Base-by-base conservation (phyloP, 2,888 invertebrate species). In the Phyllotreta striolata region DNA sequence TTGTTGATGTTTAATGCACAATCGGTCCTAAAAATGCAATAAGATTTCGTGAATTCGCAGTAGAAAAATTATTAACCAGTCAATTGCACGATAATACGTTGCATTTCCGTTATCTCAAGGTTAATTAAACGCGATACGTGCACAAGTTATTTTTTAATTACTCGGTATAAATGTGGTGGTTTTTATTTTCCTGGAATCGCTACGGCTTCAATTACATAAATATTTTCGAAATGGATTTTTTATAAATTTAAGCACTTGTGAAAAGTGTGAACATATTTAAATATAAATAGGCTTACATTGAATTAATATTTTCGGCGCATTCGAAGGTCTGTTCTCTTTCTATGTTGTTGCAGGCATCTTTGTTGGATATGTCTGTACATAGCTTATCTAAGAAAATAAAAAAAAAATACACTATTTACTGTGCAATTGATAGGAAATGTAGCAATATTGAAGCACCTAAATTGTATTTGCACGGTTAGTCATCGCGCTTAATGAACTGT, bases 1-100 rank as follows among this genome's bases (percentile, higher is more conserved):
- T 82, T 78, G 0, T 82, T 79, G 47, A 89, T 74, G 68, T 83
- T 84, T 6, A 87, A 73, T 0, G 88, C 85, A 73, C 90, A 90
- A 72, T 89, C 87, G 35, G 87, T 80, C 67, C 88, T 89, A 63
- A 54, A 71, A 73, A 24, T 44, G 56, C 4, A 38, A 62, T 49
- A 58, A 81, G 70, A 71, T 96, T 98, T 94, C 91, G 35, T 13
- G 4, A 24, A 24, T 24, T 24, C 24, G 24, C 4, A 1, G 4
- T 40, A 12, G 4, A 46, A 39, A 54, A 43, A 41, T 39, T 58
- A 52, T 47, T 6, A 3, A 49, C 1, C 0, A 9, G 6, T 35
- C 10, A 24, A 3, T 35, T 2, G 3, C 12, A 49, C 0, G 3
- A 35, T 47, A 7, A 14, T 47, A 13, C n/a, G n/a, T 9, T 47